phyloP scores from a whole-genome alignment of 2,113 vertebrate species.

The Actenoides hombroni region DNA sequence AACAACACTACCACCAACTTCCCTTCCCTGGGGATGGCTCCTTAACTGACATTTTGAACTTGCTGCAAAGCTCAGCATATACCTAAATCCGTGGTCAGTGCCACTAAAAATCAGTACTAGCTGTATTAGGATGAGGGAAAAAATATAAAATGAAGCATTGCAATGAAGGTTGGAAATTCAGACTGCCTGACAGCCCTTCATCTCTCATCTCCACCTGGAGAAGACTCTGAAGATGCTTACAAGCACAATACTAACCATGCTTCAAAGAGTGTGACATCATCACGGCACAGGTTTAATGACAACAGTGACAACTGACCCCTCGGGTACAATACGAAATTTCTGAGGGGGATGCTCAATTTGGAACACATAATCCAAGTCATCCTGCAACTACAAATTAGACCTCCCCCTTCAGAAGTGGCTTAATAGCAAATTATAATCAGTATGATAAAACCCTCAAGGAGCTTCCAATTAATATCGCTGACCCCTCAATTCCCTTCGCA shows the following conservation, averaged over 20 bases:
- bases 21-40: not conserved
- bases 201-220: not conserved
- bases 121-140: not conserved
- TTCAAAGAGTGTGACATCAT: not conserved
- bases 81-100: not conserved
- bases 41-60: not conserved
- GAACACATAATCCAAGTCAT: not conserved
- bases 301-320: not conserved
- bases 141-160: not conserved
- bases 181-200: not conserved
- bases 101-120: not conserved
- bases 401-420: not conserved
- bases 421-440: not conserved
- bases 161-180: not conserved
- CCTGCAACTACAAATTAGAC: not conserved
- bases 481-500: not conserved
- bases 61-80: not conserved
- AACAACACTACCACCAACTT: not conserved
- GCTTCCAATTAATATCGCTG: not conserved
- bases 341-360: not conserved
- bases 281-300: not conserved
- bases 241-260: not conserved
- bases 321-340: not conserved
- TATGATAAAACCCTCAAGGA: not conserved
- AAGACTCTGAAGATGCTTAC: not conserved